Base-by-base conservation (phyloP, 2,113 vertebrate genomes). In the Mixornis gularis region DNA sequence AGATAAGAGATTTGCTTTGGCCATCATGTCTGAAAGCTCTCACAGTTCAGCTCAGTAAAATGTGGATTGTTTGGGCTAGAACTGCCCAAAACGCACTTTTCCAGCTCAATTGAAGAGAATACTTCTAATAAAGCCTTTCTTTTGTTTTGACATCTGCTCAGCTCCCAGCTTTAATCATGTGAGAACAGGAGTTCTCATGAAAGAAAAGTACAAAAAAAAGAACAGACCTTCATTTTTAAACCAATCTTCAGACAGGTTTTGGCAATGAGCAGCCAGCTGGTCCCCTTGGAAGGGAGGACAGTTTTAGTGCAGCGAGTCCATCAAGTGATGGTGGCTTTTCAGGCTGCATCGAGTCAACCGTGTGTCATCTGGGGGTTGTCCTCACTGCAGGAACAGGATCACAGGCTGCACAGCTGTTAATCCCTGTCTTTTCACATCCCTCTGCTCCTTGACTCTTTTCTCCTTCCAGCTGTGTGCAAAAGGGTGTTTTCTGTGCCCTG, bases 121-220 rank as follows among this genome's bases (percentile, higher is more conserved):
- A 68, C 9, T 79, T 94, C 59, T 72, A 89, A 72, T 18, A 53
- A 53, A 9, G 9, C 15, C 41, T 92, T 87, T 78, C 38, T 94
- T 94, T 95, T 94, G 41, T 77, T 53, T 92, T 14, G 0, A 66
- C 49, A 49, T 65, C 87, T 95, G 52, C 69, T 56, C 58, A 68
- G 30, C n/a, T 92, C 83, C 49, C 56, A 81, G 85, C 36, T 81
- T 74, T 93, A 91, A 68, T 64, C 30, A 27, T 17, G 30, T 32
- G n/a, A 84, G 62, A 73, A 78, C 40, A 68, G 34, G 25, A 66
- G 44, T 69, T 72, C 66, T 89, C 13, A 25, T 1, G 1, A 77
- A 40, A 22, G 16, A 72, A 89, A 66, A 78, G 21, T 30, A 55
- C 3, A 30, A 36, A 66, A 38, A 38, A 60, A 51, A 7, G 2